Evolutionary conservation across 2,113 vertebrate species (phyloP).

Genomic region (Protobothrops mucrosquamatus): DNA sequence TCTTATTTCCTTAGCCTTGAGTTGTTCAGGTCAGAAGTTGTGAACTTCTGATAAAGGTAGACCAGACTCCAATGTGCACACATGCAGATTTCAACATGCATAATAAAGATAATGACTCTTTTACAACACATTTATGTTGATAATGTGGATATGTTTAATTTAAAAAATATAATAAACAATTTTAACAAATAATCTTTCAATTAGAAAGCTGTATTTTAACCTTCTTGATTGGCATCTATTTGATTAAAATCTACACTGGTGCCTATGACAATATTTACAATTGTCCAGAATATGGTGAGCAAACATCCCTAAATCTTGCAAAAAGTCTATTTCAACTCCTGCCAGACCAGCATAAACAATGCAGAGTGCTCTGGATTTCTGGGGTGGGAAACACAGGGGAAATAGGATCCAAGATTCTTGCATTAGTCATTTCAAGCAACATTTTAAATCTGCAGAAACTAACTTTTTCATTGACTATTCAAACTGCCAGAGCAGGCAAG

Average conservation of each 20-base stretch:
- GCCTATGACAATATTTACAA: background rate
- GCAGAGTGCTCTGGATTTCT: background rate
- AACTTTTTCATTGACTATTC: background rate
- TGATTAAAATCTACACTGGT: background rate
- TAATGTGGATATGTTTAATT: background rate
- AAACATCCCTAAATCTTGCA: background rate
- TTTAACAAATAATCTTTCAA: background rate
- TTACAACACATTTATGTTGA: background rate
- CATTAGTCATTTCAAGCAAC: background rate
- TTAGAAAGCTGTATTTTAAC: background rate
- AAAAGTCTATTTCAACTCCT: background rate
- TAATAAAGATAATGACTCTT: background rate
- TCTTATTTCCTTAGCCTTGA: background rate
- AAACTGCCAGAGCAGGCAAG: background rate
- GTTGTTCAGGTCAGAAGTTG: background rate
- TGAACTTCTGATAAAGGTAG: background rate
- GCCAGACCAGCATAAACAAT: background rate
- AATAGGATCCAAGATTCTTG: background rate
- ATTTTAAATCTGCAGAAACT: background rate
- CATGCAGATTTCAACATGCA: background rate
- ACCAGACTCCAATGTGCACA: background rate
- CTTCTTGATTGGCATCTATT: background rate
- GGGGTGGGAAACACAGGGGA: background rate
- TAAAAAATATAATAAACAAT: background rate
- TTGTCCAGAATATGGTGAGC: background rate